Evolutionary conservation across 2,888 invertebrate species (phyloP), one percentile per base, ranked within the genome.

Genomic region (Diachrysia chrysitis): DNA sequence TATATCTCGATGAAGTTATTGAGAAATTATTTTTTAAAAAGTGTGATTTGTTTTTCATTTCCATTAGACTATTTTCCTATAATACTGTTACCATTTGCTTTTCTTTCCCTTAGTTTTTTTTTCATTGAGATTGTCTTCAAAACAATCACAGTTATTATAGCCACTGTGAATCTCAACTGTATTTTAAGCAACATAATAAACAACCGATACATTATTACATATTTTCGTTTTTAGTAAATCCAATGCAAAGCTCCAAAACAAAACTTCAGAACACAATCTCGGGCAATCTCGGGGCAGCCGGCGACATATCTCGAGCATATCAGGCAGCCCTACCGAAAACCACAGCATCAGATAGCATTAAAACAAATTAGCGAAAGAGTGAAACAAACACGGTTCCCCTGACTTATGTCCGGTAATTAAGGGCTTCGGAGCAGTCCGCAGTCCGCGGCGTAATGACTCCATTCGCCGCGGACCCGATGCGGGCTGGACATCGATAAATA

Each of bases 331-430:
- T 80, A 71, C 66, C 73, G 58, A 66, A 58, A 73, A 57, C 16
- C 58, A 59, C 55, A 58, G 63, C 83, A 91, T 90, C 92, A 87
- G 92, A 92, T 92, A 92, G 81, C 82, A 87, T 87, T 90, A 90
- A 90, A 90, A 92, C 92, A 92, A 91, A 92, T 93, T 91, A 91
- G 88, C 81, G 84, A 71, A 77, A 84, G 85, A 79, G 71, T 67
- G 81, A 89, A 92, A 92, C 89, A 92, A 90, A 92, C 89, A 89
- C 89, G 83, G 81, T 73, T 69, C 78, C 63, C 73, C 83, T 92
- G 92, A 93, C 89, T 92, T 92, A 93, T 93, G 92, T 87, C 82
- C 82, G 83, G 89, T 92, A 93, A 94, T 93, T 93, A 94, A 93
- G 86, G 88, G 86, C 87, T 89, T 85, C 88, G 69, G 66, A 73